These are phyloP conservation scores for Solea senegalensis DNA, from an alignment of 2,113 vertebrate species.

Conservation along the genomic window DNA sequence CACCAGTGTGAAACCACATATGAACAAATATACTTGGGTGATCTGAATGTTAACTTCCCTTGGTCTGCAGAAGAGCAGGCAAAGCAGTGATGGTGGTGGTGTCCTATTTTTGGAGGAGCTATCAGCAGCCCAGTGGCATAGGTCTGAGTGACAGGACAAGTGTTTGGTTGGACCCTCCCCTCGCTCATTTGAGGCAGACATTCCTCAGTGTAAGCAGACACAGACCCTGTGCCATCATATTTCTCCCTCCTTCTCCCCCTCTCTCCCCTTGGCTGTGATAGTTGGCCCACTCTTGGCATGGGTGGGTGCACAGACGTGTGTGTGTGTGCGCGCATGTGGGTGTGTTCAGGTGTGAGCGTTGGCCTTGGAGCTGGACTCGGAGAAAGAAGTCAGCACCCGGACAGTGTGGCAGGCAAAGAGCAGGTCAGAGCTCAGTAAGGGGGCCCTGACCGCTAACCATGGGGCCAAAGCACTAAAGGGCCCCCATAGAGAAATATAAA, in stretches of 20 bases:
- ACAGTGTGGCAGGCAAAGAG: constrained; percentile 59
- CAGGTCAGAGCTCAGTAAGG: constrained; percentile 62
- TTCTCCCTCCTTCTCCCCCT: constrained; percentile 44
- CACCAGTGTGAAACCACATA: constrained; percentile 36
- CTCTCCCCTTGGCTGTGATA: constrained; percentile 53
- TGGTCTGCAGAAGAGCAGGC: constrained; percentile 46
- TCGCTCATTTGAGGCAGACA: constrained; percentile 68
- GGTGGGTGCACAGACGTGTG: constrained; percentile 42
- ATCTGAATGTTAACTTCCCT: constrained; percentile 48
- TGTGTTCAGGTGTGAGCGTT: constrained; percentile 62
- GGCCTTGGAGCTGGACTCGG: constrained; percentile 56
- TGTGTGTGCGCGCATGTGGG: constrained; percentile 37
- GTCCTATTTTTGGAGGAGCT: constrained; percentile 80
- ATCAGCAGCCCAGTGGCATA: constrained; percentile 67
- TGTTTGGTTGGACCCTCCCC: constrained; percentile 75
- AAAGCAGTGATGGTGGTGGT: constrained; percentile 39
- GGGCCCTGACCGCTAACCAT: constrained; percentile 71
- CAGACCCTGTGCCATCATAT: constrained; percentile 60
- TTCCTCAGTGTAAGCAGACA: constrained; percentile 81
- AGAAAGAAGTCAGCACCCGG: constrained; percentile 59
- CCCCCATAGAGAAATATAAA: constrained; percentile 38
- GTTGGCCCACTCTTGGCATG: constrained; percentile 49
- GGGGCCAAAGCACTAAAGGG: constrained; percentile 71
- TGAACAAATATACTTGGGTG: constrained; percentile 44
- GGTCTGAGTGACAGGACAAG: constrained; percentile 85